Percentiles rank a stretch among this genome's conserved stretches.
Conservation (phyloP, 2,888 invertebrate genomes). For the Lithophane leautieri region DNA sequence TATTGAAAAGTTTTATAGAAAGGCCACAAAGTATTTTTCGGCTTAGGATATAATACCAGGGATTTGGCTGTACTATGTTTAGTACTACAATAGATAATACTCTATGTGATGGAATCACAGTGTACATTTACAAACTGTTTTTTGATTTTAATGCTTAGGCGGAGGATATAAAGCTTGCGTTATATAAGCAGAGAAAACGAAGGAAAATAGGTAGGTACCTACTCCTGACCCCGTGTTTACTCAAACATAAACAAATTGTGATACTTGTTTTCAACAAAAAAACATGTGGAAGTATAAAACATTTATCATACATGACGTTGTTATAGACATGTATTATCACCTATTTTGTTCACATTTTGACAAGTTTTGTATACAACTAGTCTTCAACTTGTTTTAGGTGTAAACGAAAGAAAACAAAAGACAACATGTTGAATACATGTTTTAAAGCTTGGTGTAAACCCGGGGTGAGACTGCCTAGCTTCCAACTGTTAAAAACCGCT, state of each 20-base stretch:
- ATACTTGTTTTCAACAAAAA: not conserved
- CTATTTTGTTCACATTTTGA: not conserved
- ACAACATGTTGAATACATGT: not conserved
- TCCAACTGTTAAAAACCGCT: not conserved
- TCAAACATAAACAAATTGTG: not conserved
- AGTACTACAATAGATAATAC: conserved; percentile 45
- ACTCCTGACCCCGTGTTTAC: not conserved
- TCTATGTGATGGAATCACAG: conserved; percentile 44
- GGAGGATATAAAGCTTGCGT: conserved; percentile 5
- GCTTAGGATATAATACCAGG: conserved; percentile 26
- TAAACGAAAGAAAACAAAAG: not conserved
- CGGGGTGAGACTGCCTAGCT: not conserved
- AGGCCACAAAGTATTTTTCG: conserved; percentile 50
- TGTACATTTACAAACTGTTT: conserved; percentile 48
- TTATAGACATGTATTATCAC: not conserved
- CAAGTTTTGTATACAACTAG: not conserved
- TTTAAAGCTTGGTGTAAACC: not conserved
- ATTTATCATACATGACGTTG: not conserved
- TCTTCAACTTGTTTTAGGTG: not conserved
- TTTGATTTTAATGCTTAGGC: conserved; percentile 5
- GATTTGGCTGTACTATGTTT: conserved; percentile 35
- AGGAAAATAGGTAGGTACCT: not conserved
- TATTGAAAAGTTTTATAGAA: conserved; percentile 40
- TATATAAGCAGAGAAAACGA: not conserved
- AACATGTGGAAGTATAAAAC: too few species aligned